Conservation (phyloP, 2,888 invertebrate genomes). For the Xestia rhomboidea region DNA sequence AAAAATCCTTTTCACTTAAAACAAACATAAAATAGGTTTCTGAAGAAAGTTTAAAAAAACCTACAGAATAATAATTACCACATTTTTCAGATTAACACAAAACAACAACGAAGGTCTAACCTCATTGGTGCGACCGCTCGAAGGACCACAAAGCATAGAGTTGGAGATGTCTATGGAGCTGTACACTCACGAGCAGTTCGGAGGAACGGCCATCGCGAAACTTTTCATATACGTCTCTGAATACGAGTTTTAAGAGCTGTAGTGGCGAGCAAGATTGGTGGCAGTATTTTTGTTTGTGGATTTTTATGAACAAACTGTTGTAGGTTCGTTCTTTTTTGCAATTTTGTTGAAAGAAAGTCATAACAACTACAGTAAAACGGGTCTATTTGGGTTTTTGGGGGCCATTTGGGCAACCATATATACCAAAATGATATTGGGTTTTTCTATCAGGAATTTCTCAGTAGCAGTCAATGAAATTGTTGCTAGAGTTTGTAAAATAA, state of each 20-base stretch:
- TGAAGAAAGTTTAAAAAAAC: neutral
- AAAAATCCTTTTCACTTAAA: no score
- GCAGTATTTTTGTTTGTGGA: slow-evolving; percentile 19
- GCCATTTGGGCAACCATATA: no score
- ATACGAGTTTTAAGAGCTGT: slow-evolving; percentile 90
- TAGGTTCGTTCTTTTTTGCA: neutral
- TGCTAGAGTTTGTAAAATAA: no score
- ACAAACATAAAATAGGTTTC: neutral
- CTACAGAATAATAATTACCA: neutral
- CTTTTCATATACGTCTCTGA: slow-evolving; percentile 96
- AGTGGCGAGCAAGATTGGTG: slow-evolving; percentile 29
- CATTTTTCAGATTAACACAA: slow-evolving; percentile 85
- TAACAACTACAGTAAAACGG: no score
- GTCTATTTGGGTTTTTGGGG: no score
- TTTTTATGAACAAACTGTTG: neutral
- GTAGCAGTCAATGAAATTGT: no score
- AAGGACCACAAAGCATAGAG: slow-evolving; percentile 97
- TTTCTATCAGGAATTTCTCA: no score
- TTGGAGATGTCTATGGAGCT: slow-evolving; percentile 96
- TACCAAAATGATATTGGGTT: no score
- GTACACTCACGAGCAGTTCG: slow-evolving; percentile 93
- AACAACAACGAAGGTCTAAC: slow-evolving; percentile 93
- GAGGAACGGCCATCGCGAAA: slow-evolving; percentile 96
- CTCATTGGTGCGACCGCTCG: slow-evolving; percentile 93
- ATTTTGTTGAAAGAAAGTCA: neutral